Conservation (phyloP, 2,888 invertebrate species). For the Hydropsyche betteni region DNA sequence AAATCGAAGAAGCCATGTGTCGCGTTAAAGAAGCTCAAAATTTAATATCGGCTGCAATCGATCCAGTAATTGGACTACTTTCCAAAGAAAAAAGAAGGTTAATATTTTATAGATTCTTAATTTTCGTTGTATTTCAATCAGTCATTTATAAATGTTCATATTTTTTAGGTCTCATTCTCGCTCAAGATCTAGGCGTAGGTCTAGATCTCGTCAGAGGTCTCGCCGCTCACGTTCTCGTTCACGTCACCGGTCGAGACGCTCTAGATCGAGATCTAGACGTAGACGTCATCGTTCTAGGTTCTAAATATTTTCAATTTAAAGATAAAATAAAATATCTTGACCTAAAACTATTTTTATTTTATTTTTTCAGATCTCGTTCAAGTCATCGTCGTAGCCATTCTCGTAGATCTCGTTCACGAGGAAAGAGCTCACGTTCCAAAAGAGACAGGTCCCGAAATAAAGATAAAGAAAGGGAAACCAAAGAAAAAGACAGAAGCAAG, state of each 20-base stretch:
- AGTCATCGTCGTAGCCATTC: conserved; percentile 70
- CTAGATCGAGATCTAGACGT: conserved; percentile 64
- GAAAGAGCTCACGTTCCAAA: conserved; percentile 56
- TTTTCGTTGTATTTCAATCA: neutral
- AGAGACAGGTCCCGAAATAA: conserved; percentile 62
- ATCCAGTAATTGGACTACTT: conserved; percentile 87
- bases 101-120: neutral
- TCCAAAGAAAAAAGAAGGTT: conserved; percentile 84
- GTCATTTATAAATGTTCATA: neutral
- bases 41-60: conserved; percentile 92
- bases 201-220: conserved; percentile 67
- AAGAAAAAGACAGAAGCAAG: conserved; percentile 55
- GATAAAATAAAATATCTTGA: neutral
- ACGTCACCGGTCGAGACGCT: conserved; percentile 70
- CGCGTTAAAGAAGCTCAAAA: conserved; percentile 96
- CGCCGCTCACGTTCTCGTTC: conserved; percentile 68
- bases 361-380: conserved; percentile 61
- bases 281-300: conserved; percentile 54
- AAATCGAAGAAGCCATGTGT: conserved; percentile 97
- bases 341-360: neutral
- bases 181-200: conserved; percentile 71
- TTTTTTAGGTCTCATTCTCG: conserved; percentile 65
- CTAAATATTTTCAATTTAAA: conserved; percentile 53
- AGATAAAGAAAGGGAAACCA: conserved; percentile 56
- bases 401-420: conserved; percentile 57